These are phyloP conservation scores for Hartigia nigra DNA, from an alignment of 2,888 invertebrate species.

Conservation along the genomic window DNA sequence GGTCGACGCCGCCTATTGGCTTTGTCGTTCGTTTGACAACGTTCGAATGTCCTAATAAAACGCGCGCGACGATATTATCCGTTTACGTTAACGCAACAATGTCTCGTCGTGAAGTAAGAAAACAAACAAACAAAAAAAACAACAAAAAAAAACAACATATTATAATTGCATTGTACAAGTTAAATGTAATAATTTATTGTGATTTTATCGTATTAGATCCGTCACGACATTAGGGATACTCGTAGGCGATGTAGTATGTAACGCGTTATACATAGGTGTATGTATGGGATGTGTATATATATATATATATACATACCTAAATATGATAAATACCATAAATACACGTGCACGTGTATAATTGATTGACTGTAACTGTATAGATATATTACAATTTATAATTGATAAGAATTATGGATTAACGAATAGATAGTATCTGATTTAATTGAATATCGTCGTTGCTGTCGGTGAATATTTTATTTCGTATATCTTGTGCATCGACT, in stretches of 20 bases:
- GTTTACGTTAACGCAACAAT: neutral
- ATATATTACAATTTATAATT: neutral
- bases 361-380: neutral
- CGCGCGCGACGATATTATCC: neutral
- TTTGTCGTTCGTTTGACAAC: neutral
- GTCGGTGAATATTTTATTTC: neutral
- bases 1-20: neutral
- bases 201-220: neutral
- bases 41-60: neutral
- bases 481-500: constrained; percentile 9
- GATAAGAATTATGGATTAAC: neutral
- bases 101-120: neutral
- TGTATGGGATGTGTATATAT: too few relatives aligned
- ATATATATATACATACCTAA: neutral
- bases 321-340: neutral
- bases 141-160: too few relatives aligned
- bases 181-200: neutral
- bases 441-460: constrained; percentile 3
- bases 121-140: too few relatives aligned
- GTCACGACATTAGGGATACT: neutral
- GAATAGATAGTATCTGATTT: neutral
- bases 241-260: neutral
- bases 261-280: neutral
- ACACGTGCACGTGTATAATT: constrained; percentile 6
- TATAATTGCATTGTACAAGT: neutral